Evolutionary conservation across 2,113 vertebrate genomes (phyloP).

Genomic region (Nematolebias whitei): DNA sequence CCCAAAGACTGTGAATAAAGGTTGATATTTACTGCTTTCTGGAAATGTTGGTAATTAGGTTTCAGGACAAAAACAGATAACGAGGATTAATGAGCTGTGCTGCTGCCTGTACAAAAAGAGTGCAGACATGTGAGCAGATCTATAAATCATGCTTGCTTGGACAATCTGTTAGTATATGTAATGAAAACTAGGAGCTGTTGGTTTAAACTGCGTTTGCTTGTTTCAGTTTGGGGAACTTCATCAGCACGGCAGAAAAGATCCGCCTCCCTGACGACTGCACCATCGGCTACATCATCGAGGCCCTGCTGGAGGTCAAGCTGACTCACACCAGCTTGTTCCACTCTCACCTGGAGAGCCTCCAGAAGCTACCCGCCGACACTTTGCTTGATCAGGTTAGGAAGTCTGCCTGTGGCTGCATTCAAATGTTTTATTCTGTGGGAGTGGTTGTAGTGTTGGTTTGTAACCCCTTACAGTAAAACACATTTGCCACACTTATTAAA

Average conservation of each 20-base stretch:
- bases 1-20: too few species aligned
- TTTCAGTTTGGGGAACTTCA: conserved; percentile 93
- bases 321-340: conserved; percentile 89
- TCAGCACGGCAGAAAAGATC: conserved; percentile 94
- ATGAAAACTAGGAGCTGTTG: too few species aligned
- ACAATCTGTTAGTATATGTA: too few species aligned
- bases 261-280: conserved; percentile 96
- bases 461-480: too few species aligned
- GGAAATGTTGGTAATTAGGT: too few species aligned
- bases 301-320: conserved; percentile 88
- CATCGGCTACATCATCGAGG: conserved; percentile 95
- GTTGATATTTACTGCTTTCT: too few species aligned
- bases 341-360: conserved; percentile 94
- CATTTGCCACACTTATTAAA: too few species aligned
- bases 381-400: conserved; percentile 86
- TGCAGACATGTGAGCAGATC: too few species aligned
- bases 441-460: neutral
- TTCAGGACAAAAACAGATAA: too few species aligned
- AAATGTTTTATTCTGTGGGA: neutral
- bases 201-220: neutral
- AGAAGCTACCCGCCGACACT: conserved; percentile 80
- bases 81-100: too few species aligned
- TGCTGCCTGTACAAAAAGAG: too few species aligned
- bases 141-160: too few species aligned
- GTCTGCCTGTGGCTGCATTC: neutral